Conservation (phyloP, 2,888 invertebrate species). For the Phymatocera aterrima region DNA sequence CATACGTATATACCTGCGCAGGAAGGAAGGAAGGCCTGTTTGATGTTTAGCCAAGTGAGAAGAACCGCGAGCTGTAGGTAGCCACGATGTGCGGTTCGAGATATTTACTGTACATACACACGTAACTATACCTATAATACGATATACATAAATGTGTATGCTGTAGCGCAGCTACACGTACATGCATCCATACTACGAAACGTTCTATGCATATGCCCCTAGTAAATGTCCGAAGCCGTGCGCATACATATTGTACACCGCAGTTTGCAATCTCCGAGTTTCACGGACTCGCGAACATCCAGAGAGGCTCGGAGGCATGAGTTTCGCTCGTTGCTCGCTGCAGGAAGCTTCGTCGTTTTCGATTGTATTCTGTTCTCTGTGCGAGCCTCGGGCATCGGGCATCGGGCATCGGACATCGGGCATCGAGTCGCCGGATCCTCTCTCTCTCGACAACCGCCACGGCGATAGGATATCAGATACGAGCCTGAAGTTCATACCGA, state of each 20-base stretch:
- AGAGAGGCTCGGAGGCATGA: not conserved
- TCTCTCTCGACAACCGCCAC: not conserved
- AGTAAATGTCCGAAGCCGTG: not conserved
- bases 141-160: not conserved
- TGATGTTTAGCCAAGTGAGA: constrained; percentile 32
- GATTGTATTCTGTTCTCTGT: no score
- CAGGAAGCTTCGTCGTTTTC: not conserved
- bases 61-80: constrained; percentile 28
- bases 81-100: constrained; percentile 36
- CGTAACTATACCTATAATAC: constrained; percentile 5
- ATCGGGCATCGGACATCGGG: not conserved
- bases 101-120: constrained; percentile 41
- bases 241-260: not conserved
- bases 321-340: not conserved
- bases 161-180: constrained; percentile 9
- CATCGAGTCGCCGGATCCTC: not conserved
- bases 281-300: constrained; percentile 1
- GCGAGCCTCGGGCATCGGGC: not conserved
- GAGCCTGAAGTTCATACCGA: no score
- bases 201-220: no score
- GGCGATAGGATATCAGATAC: no score
- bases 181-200: no score
- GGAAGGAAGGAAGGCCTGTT: constrained; percentile 37
- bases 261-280: constrained; percentile 41
- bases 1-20: no score